phyloP scores from a whole-genome alignment of 2,888 invertebrate genomes.

The Abrostola triplasia region DNA sequence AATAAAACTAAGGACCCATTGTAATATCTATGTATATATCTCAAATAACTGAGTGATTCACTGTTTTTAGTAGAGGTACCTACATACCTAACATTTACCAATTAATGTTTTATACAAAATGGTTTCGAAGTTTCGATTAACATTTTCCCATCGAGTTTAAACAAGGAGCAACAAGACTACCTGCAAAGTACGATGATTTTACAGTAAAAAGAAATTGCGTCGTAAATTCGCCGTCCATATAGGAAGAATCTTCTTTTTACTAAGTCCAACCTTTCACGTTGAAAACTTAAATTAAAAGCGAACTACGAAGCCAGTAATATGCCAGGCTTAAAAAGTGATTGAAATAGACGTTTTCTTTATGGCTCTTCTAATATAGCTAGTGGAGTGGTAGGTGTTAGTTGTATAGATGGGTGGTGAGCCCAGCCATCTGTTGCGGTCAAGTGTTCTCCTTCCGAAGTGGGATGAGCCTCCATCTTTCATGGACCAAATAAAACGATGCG shows the following conservation, averaged over 20 bases:
- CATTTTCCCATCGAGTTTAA: slow-evolving; percentile 23
- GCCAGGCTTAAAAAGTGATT: slow-evolving; percentile 32
- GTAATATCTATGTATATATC: too few species aligned
- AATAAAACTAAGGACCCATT: neutral
- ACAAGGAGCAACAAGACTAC: slow-evolving; percentile 23
- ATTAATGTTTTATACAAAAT: slow-evolving; percentile 13
- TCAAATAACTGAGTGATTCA: too few species aligned
- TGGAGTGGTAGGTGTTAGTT: slow-evolving; percentile 36
- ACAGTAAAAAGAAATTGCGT: slow-evolving; percentile 44
- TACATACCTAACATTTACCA: too few species aligned
- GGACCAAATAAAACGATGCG: slow-evolving; percentile 73
- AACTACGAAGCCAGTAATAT: slow-evolving; percentile 22
- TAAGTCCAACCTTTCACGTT: slow-evolving; percentile 30
- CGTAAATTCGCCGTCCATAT: slow-evolving; percentile 36
- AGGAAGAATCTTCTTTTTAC: slow-evolving; percentile 40
- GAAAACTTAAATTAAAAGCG: slow-evolving; percentile 41
- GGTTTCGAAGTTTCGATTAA: slow-evolving; percentile 17
- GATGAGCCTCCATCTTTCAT: slow-evolving; percentile 75
- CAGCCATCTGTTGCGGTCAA: slow-evolving; percentile 84
- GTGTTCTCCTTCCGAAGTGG: slow-evolving; percentile 72
- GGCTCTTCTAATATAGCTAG: slow-evolving; percentile 26
- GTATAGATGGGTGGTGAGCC: slow-evolving; percentile 64
- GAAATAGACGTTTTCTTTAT: slow-evolving; percentile 25
- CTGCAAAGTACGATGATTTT: slow-evolving; percentile 38
- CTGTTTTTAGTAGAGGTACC: neutral